Conservation (phyloP, 2,888 invertebrate genomes). For the Xanthorhoe designata region DNA sequence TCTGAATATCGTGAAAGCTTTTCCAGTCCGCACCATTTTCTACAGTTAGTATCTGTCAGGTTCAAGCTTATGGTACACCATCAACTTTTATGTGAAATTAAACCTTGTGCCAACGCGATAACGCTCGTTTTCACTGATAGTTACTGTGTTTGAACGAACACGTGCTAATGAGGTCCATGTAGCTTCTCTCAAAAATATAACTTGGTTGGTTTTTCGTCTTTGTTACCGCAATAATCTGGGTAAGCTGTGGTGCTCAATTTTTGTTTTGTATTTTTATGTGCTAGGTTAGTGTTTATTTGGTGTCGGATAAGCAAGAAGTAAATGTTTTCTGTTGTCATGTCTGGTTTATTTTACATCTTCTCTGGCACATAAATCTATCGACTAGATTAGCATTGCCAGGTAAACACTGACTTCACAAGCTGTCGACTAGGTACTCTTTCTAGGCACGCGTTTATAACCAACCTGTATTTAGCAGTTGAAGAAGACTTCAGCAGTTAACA, state of each 20-base stretch:
- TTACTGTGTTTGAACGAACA: conserved; percentile 30
- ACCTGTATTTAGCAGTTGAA: too few relatives aligned
- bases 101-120: conserved; percentile 23
- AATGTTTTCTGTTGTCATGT: too few relatives aligned
- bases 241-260: conserved; percentile 11
- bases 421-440: too few relatives aligned
- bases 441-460: too few relatives aligned
- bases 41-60: conserved; percentile 44
- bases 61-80: conserved; percentile 31
- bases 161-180: conserved; percentile 42
- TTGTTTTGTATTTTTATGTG: conserved; percentile 5
- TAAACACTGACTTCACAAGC: too few relatives aligned
- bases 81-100: conserved; percentile 25
- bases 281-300: conserved; percentile 11
- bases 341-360: too few relatives aligned
- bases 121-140: conserved; percentile 20
- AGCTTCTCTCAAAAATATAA: conserved; percentile 40
- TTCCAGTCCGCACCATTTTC: conserved; percentile 48
- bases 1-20: conserved; percentile 57
- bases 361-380: too few relatives aligned
- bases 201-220: conserved; percentile 37
- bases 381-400: too few relatives aligned
- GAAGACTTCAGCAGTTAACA: too few relatives aligned
- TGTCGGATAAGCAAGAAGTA: too few relatives aligned
- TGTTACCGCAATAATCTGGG: conserved; percentile 23